phyloP scores from a whole-genome alignment of 1,140 invertebrate species.

The Onthophagus taurus region DNA sequence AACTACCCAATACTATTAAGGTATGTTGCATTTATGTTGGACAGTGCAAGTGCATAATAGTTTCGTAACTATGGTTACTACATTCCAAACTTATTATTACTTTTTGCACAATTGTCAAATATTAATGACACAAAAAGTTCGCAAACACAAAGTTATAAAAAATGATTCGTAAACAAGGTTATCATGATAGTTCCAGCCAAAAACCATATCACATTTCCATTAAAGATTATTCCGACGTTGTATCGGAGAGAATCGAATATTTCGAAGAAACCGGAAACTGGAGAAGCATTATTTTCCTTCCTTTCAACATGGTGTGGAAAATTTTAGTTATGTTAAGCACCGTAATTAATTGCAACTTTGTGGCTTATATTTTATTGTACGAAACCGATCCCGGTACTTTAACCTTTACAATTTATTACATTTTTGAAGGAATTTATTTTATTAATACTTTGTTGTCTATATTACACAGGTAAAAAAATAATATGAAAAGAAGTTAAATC shows the following conservation, averaged over 20 bases:
- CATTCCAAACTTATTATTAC: too few species aligned
- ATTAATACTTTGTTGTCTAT: not conserved
- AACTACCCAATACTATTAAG: too few species aligned
- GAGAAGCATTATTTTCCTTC: constrained; percentile 11
- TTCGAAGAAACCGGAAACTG: constrained; percentile 9
- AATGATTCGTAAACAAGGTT: too few species aligned
- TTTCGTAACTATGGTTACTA: too few species aligned
- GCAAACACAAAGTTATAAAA: too few species aligned
- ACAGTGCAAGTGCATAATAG: too few species aligned
- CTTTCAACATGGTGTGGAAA: constrained; percentile 8
- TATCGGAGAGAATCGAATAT: not conserved
- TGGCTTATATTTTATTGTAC: not conserved
- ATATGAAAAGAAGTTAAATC: not conserved
- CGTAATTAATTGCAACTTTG: constrained; percentile 1
- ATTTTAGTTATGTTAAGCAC: not conserved
- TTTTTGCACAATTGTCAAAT: too few species aligned
- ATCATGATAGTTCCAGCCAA: too few species aligned
- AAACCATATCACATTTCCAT: too few species aligned
- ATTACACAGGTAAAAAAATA: constrained; percentile 2
- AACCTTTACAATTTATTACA: constrained; percentile 4
- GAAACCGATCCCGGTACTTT: not conserved
- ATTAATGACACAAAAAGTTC: too few species aligned
- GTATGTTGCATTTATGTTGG: too few species aligned
- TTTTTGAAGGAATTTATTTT: constrained; percentile 6
- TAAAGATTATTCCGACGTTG: too few species aligned